Base-by-base conservation (phyloP, 2,797 vertebrate genomes). In the Capromys pilorides region DNA sequence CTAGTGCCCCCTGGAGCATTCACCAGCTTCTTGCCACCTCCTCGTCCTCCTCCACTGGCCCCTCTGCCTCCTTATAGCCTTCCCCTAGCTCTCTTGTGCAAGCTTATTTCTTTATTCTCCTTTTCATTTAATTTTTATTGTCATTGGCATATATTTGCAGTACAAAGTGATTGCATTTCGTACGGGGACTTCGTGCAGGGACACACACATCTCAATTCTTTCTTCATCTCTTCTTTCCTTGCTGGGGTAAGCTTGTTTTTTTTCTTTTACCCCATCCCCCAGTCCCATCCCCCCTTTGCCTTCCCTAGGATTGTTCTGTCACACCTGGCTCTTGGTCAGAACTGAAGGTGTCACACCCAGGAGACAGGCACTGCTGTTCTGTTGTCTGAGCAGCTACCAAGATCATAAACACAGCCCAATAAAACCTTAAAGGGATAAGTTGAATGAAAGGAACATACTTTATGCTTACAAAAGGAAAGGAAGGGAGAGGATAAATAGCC, bases 1-100 rank as follows among this genome's bases (percentile, higher is more conserved):
- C 22, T 22, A 1, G 8, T 0, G 1, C 19, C 24, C n/a, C 10
- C 9, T 3, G 0, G 7, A 64, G 11, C 26, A 26, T 82, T 66
- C 8, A 36, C 19, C 16, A 8, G 36, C 9, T 18, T 26, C 19
- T 59, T 78, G 6, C 26, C 8, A 51, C 51, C 24, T 10, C 41
- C 31, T 67, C 45, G 61, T 62, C 1, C 16, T 75, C 26, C 33
- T 31, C 10, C 10, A 0, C 3, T 13, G 16, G 12, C 19, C 33
- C 62, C 22, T 49, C 54, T 41, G 11, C 11, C 14, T 33, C 31
- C 7, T 69, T 69, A 12, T 62, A 84, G 22, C 9, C 75, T 14
- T 64, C 67, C 92, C 51, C 51, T 59, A 18, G 0, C 26, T 75
- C 36, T 87, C 14, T 57, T 54, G 2, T 24, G 19, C n/a, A 59